Percentiles rank a stretch among this genome's conserved stretches.
phyloP scores from a whole-genome alignment of 1,140 invertebrate genomes.

The Drosophila bocki region DNA sequence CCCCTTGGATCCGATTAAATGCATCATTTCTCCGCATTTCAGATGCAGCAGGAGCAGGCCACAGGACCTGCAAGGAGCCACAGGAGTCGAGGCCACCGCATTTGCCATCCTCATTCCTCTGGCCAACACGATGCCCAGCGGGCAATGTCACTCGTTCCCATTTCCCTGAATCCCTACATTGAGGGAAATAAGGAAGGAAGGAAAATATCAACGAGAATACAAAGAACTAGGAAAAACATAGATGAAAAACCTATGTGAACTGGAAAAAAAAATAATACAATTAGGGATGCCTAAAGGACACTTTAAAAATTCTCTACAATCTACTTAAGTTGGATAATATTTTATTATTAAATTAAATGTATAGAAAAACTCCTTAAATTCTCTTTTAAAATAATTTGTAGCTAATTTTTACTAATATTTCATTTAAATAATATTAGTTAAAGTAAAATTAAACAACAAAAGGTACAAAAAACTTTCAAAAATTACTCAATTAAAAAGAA shows the following conservation, averaged over 20 bases:
- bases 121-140: constrained; percentile 50
- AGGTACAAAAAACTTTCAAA: too few relatives aligned
- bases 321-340: too few relatives aligned
- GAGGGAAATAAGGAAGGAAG: not conserved
- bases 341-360: too few relatives aligned
- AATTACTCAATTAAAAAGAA: too few relatives aligned
- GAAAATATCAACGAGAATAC: constrained; percentile 1
- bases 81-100: constrained; percentile 49
- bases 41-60: constrained; percentile 54
- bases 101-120: constrained; percentile 39
- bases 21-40: constrained; percentile 73
- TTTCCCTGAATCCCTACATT: constrained; percentile 17
- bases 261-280: constrained; percentile 5
- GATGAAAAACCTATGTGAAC: not conserved
- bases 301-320: not conserved
- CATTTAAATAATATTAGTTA: too few relatives aligned
- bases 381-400: too few relatives aligned
- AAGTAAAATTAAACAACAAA: too few relatives aligned
- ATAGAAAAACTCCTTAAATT: too few relatives aligned
- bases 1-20: constrained; percentile 70
- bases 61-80: constrained; percentile 40
- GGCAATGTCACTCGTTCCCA: constrained; percentile 32
- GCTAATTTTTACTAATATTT: too few relatives aligned
- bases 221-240: not conserved
- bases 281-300: not conserved